Percentiles rank a stretch among this genome's conserved stretches.
Conservation (phyloP, 2,797 vertebrate genomes). For the Leuciscus waleckii region DNA sequence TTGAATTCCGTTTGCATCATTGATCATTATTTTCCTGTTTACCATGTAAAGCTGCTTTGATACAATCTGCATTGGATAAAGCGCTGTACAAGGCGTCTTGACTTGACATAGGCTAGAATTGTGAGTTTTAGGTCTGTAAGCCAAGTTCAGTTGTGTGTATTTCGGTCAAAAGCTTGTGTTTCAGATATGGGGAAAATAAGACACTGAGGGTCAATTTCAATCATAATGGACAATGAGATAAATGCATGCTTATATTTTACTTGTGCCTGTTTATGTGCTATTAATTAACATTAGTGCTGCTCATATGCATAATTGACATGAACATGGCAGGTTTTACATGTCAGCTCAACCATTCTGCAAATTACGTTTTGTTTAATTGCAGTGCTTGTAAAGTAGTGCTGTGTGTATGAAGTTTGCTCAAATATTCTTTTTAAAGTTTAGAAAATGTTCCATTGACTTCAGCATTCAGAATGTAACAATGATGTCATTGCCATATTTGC, state of each 20-base stretch:
- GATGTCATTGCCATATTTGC: not conserved
- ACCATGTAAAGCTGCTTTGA: not conserved
- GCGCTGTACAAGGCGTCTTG: not conserved
- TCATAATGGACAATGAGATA: constrained; percentile 24
- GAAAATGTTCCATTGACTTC: not conserved
- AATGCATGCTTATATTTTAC: not conserved
- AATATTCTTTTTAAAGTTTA: not conserved
- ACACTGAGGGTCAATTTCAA: constrained; percentile 1
- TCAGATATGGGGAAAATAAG: constrained; percentile 5
- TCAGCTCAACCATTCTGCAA: not conserved
- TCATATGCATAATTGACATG: constrained; percentile 8
- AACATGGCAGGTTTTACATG: not conserved
- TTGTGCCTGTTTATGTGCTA: not conserved
- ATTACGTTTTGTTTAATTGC: not conserved
- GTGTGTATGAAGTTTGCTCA: not conserved
- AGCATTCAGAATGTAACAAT: not conserved
- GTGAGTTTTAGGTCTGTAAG: not conserved
- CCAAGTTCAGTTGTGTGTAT: not conserved
- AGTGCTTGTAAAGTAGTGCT: not conserved
- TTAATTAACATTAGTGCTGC: constrained; percentile 12
- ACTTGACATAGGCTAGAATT: not conserved
- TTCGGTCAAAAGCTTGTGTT: not conserved
- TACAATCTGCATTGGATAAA: not conserved
- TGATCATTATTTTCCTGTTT: not conserved
- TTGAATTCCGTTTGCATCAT: not conserved